phyloP scores from a whole-genome alignment of 1,140 invertebrate genomes.

The Mycetomoellerius zeteki region DNA sequence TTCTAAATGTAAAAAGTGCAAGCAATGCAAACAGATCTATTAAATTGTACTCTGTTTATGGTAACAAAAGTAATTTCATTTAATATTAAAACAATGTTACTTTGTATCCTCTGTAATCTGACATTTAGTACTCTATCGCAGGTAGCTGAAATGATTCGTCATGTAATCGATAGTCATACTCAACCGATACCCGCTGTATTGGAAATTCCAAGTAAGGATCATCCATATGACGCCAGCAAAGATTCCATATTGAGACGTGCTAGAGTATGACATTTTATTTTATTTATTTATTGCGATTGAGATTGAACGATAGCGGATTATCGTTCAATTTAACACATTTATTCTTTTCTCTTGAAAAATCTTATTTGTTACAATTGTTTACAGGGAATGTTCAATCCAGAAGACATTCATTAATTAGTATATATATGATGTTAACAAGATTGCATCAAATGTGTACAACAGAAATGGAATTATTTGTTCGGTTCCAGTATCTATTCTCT shows the following conservation, averaged over 20 bases:
- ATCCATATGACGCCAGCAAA: slow-evolving; percentile 99
- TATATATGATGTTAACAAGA: slow-evolving; percentile 3
- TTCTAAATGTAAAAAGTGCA: no score
- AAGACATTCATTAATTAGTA: slow-evolving; percentile 89
- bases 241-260: slow-evolving; percentile 98
- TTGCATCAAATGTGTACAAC: slow-evolving; percentile 15
- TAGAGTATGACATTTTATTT: slow-evolving; percentile 89
- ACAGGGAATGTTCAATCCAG: slow-evolving; percentile 95
- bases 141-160: slow-evolving; percentile 99
- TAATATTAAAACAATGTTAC: neutral
- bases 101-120: neutral
- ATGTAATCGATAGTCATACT: slow-evolving; percentile 97
- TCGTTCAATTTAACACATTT: neutral
- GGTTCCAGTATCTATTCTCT: slow-evolving; percentile 34
- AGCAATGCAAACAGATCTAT: no score
- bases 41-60: neutral
- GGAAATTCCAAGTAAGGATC: slow-evolving; percentile 99
- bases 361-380: slow-evolving; percentile 80
- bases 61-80: neutral
- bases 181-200: slow-evolving; percentile 97
- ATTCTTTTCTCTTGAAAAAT: slow-evolving; percentile 20
- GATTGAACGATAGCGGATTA: neutral
- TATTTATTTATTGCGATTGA: no score
- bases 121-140: slow-evolving; percentile 75
- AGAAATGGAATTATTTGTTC: slow-evolving; percentile 31